These are phyloP conservation scores for Piprites chloris DNA, from an alignment of 2,113 vertebrate species.

Conservation along the genomic window DNA sequence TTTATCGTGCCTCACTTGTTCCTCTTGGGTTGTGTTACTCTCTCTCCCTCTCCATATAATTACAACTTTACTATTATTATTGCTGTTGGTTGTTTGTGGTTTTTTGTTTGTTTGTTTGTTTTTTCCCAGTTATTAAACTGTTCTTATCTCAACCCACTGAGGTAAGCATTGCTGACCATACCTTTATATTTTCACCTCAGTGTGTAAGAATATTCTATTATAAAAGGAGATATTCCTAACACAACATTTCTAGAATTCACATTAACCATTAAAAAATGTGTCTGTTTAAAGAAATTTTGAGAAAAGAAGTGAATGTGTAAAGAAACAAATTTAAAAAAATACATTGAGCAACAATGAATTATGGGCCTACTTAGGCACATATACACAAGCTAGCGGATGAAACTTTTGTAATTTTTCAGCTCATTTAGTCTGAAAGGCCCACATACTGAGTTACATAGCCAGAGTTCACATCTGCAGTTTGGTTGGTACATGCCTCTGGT, in stretches of 20 bases:
- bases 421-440: constrained; percentile 68
- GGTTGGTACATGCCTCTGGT: constrained; percentile 62
- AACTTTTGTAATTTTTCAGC: constrained; percentile 57
- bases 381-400: constrained; percentile 28
- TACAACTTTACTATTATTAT: background rate
- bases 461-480: constrained; percentile 72
- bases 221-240: background rate
- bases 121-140: background rate
- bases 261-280: background rate
- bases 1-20: background rate
- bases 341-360: constrained; percentile 24
- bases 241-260: background rate
- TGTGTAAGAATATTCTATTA: background rate
- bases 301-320: background rate
- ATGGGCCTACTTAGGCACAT: background rate
- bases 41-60: background rate
- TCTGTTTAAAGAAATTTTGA: background rate
- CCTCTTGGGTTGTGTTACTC: background rate
- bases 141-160: background rate
- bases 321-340: background rate
- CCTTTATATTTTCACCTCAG: background rate
- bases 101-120: background rate
- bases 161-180: background rate
- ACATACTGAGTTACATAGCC: constrained; percentile 46
- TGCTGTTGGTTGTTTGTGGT: background rate